Evolutionary conservation across 2,888 invertebrate species (phyloP), one percentile per base, ranked within the genome.

Genomic region (Agrochola lychnidis): DNA sequence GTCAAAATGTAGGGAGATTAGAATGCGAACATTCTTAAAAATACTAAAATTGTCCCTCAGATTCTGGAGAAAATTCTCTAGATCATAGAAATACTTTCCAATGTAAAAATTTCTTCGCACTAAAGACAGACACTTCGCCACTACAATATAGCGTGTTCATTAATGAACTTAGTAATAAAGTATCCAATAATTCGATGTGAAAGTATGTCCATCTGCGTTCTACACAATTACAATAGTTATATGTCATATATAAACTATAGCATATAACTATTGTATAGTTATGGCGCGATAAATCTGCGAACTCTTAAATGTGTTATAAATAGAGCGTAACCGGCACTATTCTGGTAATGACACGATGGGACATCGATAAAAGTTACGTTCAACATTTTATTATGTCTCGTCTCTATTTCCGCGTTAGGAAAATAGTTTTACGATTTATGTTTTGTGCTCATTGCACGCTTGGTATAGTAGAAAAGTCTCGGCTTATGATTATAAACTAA

Each of bases 231-330:
- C 19, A 42, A 68, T 45, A 14, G 45, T 48, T n/a, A 70, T 30
- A 40, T 59, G n/a, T 30, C 19, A 48, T n/a, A n/a, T n/a, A n/a
- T n/a, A 73, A 30, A 30, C 30, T 30, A 30, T 30, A 2, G 30
- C 30, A 30, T 30, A 30, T 30, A 30, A 30, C 30, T 30, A 36
- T 36, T 36, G 36, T 36, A 3, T 36, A n/a, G 84, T 83, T 63
- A 81, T 81, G 69, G 42, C 10, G 42, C 70, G 48, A 78, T 81
- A 78, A 84, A 84, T 84, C 78, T 61, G 78, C 57, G 72, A 59
- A 40, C 56, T 61, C 56, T 42, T 66, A 69, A 77, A 84, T 71
- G 63, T 71, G 66, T n/a, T 69, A 77, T 73, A 77, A 77, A 84
- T 76, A 57, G 53, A 48, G 64, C 61, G 45, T 71, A 70, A 77